Evolutionary conservation across 2,113 vertebrate genomes (phyloP), one percentile per base, ranked within the genome.

Genomic region (Scomber colias): DNA sequence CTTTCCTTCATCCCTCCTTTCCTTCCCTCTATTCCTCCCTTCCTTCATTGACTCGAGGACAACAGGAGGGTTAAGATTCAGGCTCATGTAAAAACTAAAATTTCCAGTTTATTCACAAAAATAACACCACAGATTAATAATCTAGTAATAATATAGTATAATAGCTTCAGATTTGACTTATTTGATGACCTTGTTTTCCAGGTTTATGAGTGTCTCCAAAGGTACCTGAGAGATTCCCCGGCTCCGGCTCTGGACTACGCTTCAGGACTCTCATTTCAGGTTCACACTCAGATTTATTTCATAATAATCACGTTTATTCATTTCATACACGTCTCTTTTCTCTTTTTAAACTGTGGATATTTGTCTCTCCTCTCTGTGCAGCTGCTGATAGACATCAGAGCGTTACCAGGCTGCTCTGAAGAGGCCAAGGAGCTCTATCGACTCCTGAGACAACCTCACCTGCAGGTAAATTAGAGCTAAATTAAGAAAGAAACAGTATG

Each of bases 191-290:
- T 21, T 65, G 31, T 75, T 54, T 57, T 57, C 48, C 87, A 99
- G 98, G 95, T 97, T 3, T 97, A 98, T 15, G 96, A 97, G 82
- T 95, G 96, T 89, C 96, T 99, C 55, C 97, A 96, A 31, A 92
- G 93, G 21, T 95, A 95, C 60, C 92, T 94, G 3, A 94, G 79
- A 46, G 93, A 90, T n/a, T 92, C 92, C 11, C 93, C 96, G 0
- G 30, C 68, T 17, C 96, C 98, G 0, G 84, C 92, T 79, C 94
- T 92, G 0, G 77, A 87, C 12, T 95, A 95, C 14, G 95, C 96
- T 0, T 95, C 94, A 5, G 90, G 71, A 0, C 73, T 98, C 59
- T 95, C 93, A 16, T 87, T 77, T 1, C 97, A 98, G 97, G 98
- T 99, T 72, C 9, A 0, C 9, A 0, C 12, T 55, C 30, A 27